Evolutionary conservation across 2,888 invertebrate species (phyloP).

Genomic region (Andrena trimmerana): DNA sequence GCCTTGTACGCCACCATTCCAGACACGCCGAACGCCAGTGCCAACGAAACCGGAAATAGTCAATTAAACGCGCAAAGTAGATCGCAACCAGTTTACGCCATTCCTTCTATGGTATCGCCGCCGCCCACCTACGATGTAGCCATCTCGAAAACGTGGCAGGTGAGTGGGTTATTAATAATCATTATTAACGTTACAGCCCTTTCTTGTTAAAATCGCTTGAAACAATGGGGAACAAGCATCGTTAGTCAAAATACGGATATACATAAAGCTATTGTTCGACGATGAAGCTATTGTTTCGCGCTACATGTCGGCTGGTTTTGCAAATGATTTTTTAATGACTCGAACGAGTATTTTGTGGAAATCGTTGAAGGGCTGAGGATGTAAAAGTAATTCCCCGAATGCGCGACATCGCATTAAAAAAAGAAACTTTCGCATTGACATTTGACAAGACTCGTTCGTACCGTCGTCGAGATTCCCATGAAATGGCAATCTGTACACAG

Average conservation of each 20-base stretch:
- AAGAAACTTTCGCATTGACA: too few relatives aligned
- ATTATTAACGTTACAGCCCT: not conserved
- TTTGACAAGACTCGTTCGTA: too few relatives aligned
- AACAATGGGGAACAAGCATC: not conserved
- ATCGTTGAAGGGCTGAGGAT: too few relatives aligned
- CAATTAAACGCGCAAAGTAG: slow-evolving; percentile 72
- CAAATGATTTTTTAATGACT: too few relatives aligned
- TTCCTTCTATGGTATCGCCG: slow-evolving; percentile 83
- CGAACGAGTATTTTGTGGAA: too few relatives aligned
- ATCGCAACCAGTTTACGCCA: slow-evolving; percentile 77
- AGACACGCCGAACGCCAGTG: slow-evolving; percentile 72
- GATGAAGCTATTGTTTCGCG: not conserved
- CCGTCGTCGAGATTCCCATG: not conserved
- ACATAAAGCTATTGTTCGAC: not conserved
- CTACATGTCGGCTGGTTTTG: too few relatives aligned
- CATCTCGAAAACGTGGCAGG: slow-evolving; percentile 82
- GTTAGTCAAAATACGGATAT: not conserved
- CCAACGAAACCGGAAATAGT: slow-evolving; percentile 69
- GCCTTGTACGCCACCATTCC: slow-evolving; percentile 80
- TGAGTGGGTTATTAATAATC: slow-evolving; percentile 57
- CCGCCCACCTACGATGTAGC: slow-evolving; percentile 84
- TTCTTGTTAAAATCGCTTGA: not conserved
- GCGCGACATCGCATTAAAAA: too few relatives aligned
- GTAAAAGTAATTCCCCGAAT: too few relatives aligned
- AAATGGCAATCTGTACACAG: not conserved